Base-by-base conservation (phyloP, 1,140 invertebrate species). In the Parapsyche elsis region DNA sequence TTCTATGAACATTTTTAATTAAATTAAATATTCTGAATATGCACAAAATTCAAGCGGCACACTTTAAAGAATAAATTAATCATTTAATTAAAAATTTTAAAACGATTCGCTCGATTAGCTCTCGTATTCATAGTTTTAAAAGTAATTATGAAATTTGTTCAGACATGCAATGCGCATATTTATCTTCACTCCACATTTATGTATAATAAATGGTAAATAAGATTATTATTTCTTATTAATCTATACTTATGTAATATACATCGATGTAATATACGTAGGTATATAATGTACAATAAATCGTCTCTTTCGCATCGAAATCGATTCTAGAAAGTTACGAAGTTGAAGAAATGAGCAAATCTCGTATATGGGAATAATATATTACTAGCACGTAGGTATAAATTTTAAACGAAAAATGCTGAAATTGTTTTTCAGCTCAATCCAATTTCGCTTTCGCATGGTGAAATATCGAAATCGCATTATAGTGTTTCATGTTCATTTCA, bases 271-370 rank as follows among this genome's bases (percentile, higher is more conserved):
- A 38, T 38, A 38, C 7, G 30, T 38, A 7, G 1, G 7, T 38
- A 38, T 38, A 7, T 38, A 38, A 38, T 38, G 30, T 38, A 38
- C 7, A 38, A 38, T 38, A 38, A 38, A 38, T 38, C 30, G 30
- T 38, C 30, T 7, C 30, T 38, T 38, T 38, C 30, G 30, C 30
- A 38, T 38, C 30, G 9, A 21, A 61, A 61, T 61, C 57, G 57
- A 19, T 61, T 21, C 9, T 9, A 1, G 16, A 9, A 21, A 61
- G 57, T 9, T 16, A 19, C 21, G 57, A 61, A 61, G 14, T 21
- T 61, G 57, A 61, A 19, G n/a, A 61, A 61, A 61, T 61, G n/a
- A 9, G n/a, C 57, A 61, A n/a, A 61, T 61, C 57, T 16, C 9
- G 57, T 53, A 16, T 19, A 53, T 53, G 49, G 12, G 12, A 19